Evolutionary conservation across 2,797 vertebrate genomes (phyloP).

Genomic region (Gobionotothen gibberifrons): DNA sequence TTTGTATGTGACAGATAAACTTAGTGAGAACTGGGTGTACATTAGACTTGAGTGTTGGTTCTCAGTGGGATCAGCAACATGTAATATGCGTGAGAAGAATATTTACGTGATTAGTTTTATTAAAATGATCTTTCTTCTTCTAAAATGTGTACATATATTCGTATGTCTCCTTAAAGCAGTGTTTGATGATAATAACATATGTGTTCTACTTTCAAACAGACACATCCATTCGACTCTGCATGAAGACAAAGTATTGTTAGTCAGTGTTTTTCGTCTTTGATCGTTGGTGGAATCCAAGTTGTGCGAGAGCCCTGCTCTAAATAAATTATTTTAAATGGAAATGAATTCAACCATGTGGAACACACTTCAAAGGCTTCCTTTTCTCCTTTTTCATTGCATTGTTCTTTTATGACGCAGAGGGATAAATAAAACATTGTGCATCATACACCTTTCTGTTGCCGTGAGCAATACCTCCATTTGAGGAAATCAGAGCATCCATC

Average conservation of each 20-base stretch:
- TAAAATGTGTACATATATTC: not conserved
- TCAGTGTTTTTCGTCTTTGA: conserved; percentile 32
- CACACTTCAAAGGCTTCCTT: conserved; percentile 47
- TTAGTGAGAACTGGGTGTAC: not conserved
- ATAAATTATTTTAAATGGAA: conserved; percentile 49
- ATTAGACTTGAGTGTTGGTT: not conserved
- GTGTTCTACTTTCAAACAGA: not conserved
- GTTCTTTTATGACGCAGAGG: conserved; percentile 15
- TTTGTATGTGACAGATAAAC: too few species aligned
- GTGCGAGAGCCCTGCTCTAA: conserved; percentile 29
- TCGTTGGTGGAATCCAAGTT: conserved; percentile 23
- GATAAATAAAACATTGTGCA: conserved; percentile 33
- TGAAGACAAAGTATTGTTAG: not conserved
- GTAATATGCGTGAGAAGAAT: too few species aligned
- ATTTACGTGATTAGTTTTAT: not conserved
- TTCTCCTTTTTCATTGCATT: conserved; percentile 13
- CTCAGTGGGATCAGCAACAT: not conserved
- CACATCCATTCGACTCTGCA: not conserved
- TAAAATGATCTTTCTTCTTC: not conserved
- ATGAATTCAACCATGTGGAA: conserved; percentile 26
- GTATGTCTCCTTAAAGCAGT: not conserved
- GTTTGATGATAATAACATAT: not conserved
- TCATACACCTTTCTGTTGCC: conserved; percentile 1
- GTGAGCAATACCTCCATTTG: conserved; percentile 26
- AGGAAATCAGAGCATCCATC: conserved; percentile 47